phyloP scores from a whole-genome alignment of 2,113 vertebrate genomes.

The Rafetus swinhoei region DNA sequence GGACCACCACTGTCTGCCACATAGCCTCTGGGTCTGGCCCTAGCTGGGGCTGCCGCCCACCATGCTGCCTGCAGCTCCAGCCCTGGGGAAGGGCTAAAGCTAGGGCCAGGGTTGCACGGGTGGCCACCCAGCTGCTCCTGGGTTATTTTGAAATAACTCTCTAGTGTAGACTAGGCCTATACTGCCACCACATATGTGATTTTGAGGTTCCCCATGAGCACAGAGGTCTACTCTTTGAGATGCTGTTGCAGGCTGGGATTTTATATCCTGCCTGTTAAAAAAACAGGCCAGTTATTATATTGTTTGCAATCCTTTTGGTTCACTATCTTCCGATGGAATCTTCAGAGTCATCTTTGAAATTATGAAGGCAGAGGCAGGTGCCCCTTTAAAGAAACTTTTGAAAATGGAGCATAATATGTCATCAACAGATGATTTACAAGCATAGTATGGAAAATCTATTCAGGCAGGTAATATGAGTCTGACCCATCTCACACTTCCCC shows the following conservation, averaged over 20 bases:
- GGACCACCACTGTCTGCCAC: too few relatives aligned
- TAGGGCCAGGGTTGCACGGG: too few relatives aligned
- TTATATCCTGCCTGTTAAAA: background rate
- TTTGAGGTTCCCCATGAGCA: background rate
- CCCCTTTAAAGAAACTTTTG: slow-evolving; percentile 84
- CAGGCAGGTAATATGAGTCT: slow-evolving; percentile 68
- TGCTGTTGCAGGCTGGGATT: background rate
- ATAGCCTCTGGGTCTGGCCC: too few relatives aligned
- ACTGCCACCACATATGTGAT: background rate
- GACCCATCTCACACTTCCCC: fast-evolving
- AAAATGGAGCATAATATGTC: slow-evolving; percentile 77
- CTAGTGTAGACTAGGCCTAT: background rate
- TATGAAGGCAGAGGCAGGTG: slow-evolving; percentile 78
- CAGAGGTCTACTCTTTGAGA: background rate
- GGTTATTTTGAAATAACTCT: too few relatives aligned
- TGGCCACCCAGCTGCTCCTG: too few relatives aligned
- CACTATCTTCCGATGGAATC: background rate
- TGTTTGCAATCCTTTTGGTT: background rate
- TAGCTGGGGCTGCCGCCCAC: too few relatives aligned
- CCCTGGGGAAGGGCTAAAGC: too few relatives aligned
- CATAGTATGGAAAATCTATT: slow-evolving; percentile 78
- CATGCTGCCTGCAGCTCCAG: too few relatives aligned
- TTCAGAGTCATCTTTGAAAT: slow-evolving; percentile 85
- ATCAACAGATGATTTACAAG: slow-evolving; percentile 81
- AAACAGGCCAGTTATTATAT: background rate